Evolutionary conservation across 2,888 invertebrate species (phyloP).

Genomic region (Phaonia tiefii): DNA sequence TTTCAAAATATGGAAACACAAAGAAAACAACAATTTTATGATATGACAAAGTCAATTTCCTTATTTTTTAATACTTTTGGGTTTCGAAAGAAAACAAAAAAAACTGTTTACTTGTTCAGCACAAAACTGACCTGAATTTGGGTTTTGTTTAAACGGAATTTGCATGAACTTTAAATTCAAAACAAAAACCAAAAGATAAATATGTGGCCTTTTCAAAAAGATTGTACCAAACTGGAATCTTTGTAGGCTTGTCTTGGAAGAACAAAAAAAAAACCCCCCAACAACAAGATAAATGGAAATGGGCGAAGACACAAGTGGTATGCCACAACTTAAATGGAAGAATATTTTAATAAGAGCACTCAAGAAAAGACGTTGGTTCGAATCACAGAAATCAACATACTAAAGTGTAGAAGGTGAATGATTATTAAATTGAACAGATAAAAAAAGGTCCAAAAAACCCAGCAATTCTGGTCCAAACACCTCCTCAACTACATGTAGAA

Average conservation of each 20-base stretch:
- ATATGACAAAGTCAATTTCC: neutral
- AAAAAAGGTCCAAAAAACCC: too few relatives aligned
- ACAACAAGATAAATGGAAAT: too few relatives aligned
- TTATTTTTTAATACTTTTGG: neutral
- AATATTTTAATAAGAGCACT: too few relatives aligned
- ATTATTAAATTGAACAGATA: too few relatives aligned
- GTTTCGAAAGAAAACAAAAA: neutral
- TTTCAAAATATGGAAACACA: conserved; percentile 9
- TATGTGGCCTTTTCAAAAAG: neutral
- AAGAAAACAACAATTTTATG: neutral
- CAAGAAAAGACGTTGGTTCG: too few relatives aligned
- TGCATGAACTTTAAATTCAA: neutral
- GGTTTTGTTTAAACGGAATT: neutral
- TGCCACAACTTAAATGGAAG: too few relatives aligned
- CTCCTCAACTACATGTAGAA: too few relatives aligned
- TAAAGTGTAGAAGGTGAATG: too few relatives aligned
- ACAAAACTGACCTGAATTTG: neutral
- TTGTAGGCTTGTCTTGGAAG: neutral
- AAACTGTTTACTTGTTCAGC: neutral
- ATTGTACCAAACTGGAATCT: neutral
- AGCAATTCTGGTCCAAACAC: too few relatives aligned
- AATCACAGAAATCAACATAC: too few relatives aligned
- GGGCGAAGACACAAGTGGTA: too few relatives aligned
- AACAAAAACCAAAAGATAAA: neutral
- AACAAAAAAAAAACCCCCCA: neutral